Evolutionary conservation across 2,113 vertebrate species (phyloP), one percentile per base, ranked within the genome.

Genomic region (Uria lomvia): DNA sequence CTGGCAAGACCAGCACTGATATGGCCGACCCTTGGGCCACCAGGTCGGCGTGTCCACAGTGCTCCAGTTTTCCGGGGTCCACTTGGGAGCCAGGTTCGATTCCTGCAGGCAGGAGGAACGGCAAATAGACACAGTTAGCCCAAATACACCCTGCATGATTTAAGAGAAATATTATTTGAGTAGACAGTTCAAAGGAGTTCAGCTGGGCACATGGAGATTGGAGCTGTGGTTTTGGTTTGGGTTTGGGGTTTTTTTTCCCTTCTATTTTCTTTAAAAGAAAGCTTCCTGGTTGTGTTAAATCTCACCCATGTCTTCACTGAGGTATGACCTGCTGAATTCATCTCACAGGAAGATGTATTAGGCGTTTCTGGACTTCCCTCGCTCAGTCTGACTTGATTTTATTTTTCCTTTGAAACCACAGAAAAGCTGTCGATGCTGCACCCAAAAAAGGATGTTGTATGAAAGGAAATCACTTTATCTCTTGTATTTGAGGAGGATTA

Each of bases 381-480:
- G 1, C 66, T 93, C 90, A 79, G 71, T 43, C 66, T 45, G 53
- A 89, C 77, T 92, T 8, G 7, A 50, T 91, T 96, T 95, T 91
- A 94, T 92, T 96, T 77, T 94, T 79, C 43, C 80, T 94, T 90
- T 81, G 87, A 90, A 90, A 92, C 80, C 81, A 80, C 80, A 95
- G 94, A 92, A 79, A 95, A 94, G 82, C 17, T 27, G 79, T 81
- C 43, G 8, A 95, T 92, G 82, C 93, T 97, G 93, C 77, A 93
- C 96, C 88, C 88, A 92, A 77, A 96, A 96, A 95, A 81, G 77
- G 92, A 96, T 91, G 73, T 85, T 96, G 68, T 90, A 96, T 94
- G 90, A 94, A 96, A 96, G 86, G 95, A 98, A 94, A 96, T 97
- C 95, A 90, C 75, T 95, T 97, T 95, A 94, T 97, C 91, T 95